A percentile compares a stretch with the other conserved stretches of the same genome.
Conservation (phyloP, 2,113 vertebrate species). For the Sakesphorus luctuosus region DNA sequence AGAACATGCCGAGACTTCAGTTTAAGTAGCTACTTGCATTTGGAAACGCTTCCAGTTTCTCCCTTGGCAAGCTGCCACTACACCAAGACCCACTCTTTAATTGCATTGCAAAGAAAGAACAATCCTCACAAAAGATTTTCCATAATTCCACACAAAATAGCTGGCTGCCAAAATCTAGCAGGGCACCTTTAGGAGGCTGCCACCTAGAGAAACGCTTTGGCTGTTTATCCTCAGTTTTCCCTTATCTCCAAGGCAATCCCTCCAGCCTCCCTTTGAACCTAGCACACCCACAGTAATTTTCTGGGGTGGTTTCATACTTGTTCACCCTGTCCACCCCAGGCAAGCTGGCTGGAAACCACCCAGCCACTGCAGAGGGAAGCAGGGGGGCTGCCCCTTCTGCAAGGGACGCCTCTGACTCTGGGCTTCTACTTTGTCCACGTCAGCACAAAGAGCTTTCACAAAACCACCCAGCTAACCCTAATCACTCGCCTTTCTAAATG, state of each 20-base stretch:
- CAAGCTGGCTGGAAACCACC: not conserved
- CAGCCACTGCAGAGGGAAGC: fast-evolving
- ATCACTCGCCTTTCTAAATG: constrained; percentile 54
- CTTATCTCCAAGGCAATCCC: not conserved
- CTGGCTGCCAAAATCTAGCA: constrained; percentile 39
- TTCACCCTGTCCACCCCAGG: not conserved
- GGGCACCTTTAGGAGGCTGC: constrained; percentile 52
- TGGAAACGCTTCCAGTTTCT: constrained; percentile 55
- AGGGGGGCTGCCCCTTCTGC: not conserved
- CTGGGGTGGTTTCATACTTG: not conserved
- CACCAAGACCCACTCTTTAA: constrained; percentile 5
- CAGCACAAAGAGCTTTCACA: constrained; percentile 59
- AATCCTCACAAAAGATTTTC: constrained; percentile 64
- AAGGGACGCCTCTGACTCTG: not conserved
- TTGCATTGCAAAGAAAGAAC: constrained; percentile 48
- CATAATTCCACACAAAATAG: constrained; percentile 47
- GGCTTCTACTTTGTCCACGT: not conserved
- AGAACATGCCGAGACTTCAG: constrained; percentile 13
- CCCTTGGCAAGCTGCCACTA: constrained; percentile 41
- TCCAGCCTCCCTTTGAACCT: not conserved
- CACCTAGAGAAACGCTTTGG: constrained; percentile 31
- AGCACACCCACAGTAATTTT: not conserved
- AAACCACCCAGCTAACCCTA: constrained; percentile 42
- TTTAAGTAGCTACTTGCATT: constrained; percentile 20
- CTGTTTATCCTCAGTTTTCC: not conserved